Conservation (phyloP, 2,797 vertebrate genomes). For the Cyclopterus lumpus region DNA sequence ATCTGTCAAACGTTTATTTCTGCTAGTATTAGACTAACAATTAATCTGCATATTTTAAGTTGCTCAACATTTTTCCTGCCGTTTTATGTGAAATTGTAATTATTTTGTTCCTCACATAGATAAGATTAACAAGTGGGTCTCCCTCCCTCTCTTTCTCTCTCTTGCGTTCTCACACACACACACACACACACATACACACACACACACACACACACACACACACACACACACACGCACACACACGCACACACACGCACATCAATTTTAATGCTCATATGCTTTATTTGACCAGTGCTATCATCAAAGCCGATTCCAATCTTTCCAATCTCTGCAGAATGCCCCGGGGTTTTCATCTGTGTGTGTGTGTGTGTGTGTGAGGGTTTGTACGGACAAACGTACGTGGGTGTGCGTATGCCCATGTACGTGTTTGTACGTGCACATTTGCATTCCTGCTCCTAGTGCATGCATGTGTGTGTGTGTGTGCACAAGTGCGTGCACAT, state of each 20-base stretch:
- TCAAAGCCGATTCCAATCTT: conserved; percentile 46
- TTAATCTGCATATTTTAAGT: conserved; percentile 10
- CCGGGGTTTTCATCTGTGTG: conserved; percentile 7
- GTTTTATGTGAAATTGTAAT: conserved; percentile 10
- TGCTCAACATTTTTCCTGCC: not conserved
- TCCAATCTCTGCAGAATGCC: conserved; percentile 19
- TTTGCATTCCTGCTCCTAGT: conserved; percentile 4
- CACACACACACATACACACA: too few relatives aligned
- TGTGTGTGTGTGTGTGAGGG: too few relatives aligned
- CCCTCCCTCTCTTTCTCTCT: not conserved
- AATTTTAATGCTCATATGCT: conserved; percentile 14
- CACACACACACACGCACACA: conserved; percentile 3
- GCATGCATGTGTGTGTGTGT: conserved; percentile 5
- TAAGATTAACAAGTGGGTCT: conserved; percentile 19
- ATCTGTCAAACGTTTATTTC: conserved; percentile 1
- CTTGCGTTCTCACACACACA: too few relatives aligned
- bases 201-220: not conserved
- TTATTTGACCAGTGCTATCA: conserved; percentile 37
- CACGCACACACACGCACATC: not conserved
- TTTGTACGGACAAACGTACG: not conserved
- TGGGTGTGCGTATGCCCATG: not conserved
- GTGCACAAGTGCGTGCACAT: conserved; percentile 25
- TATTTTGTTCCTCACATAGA: not conserved
- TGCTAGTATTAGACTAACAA: not conserved
- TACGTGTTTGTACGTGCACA: not conserved